These are phyloP conservation scores for Rhamnusium bicolor DNA, from an alignment of 2,888 invertebrate species.

Conservation along the genomic window DNA sequence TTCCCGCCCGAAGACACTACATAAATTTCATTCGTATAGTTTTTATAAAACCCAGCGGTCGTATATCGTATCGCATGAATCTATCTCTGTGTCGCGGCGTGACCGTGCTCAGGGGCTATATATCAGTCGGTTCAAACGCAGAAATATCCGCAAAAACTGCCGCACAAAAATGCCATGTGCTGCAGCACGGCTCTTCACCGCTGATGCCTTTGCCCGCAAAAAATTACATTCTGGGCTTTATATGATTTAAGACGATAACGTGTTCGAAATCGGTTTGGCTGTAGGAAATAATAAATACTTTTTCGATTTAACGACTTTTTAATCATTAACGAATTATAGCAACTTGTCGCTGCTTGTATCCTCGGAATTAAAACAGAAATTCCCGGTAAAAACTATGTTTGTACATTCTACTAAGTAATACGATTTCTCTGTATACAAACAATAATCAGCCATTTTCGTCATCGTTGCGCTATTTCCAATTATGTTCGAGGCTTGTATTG, in stretches of 20 bases:
- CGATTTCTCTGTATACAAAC: background rate
- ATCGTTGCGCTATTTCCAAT: too few relatives aligned
- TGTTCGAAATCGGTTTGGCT: conserved; percentile 27
- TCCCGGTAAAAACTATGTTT: too few relatives aligned
- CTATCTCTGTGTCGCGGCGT: conserved; percentile 65
- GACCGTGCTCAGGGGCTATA: conserved; percentile 63
- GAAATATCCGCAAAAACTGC: conserved; percentile 55
- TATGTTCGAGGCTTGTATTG: too few relatives aligned
- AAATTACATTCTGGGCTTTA: conserved; percentile 32
- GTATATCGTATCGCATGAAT: conserved; percentile 67
- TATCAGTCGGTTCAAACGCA: conserved; percentile 66
- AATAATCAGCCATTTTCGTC: background rate
- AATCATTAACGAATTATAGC: conserved; percentile 13
- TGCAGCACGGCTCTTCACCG: conserved; percentile 13
- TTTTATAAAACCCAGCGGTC: conserved; percentile 42
- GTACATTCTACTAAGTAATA: too few relatives aligned
- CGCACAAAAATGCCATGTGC: conserved; percentile 38
- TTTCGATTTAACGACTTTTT: conserved; percentile 31
- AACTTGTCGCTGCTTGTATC: background rate
- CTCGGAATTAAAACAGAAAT: background rate
- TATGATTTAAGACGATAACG: conserved; percentile 37
- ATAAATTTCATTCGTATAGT: conserved; percentile 35
- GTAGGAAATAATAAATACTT: conserved; percentile 26
- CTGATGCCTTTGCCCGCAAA: conserved; percentile 26
- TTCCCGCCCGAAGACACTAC: conserved; percentile 25